phyloP scores from a whole-genome alignment of 2,113 vertebrate species.

The Balaenoptera acutorostrata region DNA sequence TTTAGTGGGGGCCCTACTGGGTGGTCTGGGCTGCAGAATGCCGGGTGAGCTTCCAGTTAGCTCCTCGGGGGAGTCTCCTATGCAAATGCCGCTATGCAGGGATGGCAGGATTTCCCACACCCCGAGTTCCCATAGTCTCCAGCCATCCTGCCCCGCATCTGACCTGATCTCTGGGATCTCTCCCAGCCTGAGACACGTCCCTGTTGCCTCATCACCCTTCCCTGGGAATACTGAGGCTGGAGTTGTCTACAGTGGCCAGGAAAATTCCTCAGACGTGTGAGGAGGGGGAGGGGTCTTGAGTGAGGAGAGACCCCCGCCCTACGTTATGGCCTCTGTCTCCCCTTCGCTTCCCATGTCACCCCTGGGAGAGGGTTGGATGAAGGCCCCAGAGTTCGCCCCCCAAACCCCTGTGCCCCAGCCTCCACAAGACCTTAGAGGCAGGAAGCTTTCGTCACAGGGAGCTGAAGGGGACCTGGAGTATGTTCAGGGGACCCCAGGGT shows the following conservation, averaged over 20 bases:
- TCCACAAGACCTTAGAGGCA: neutral
- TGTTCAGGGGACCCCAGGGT: neutral
- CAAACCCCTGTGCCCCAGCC: neutral
- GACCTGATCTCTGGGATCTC: slow-evolving; percentile 23
- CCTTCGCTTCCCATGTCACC: neutral
- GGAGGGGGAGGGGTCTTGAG: neutral
- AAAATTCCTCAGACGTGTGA: slow-evolving; percentile 38
- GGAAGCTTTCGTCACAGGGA: neutral
- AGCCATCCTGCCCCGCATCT: neutral
- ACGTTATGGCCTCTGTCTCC: neutral
- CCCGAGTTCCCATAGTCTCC: neutral
- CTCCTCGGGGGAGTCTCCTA: neutral
- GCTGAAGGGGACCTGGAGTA: neutral
- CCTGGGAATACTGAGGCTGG: slow-evolving; percentile 35
- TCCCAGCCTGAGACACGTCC: slow-evolving; percentile 26
- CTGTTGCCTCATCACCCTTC: slow-evolving; percentile 19
- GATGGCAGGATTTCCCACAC: neutral
- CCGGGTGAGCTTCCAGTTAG: neutral
- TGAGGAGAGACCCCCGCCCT: neutral
- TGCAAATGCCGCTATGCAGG: neutral
- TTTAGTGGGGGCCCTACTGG: neutral
- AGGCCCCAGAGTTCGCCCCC: neutral
- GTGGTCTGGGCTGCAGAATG: neutral
- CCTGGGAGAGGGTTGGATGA: neutral
- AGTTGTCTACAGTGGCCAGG: neutral